phyloP scores from a whole-genome alignment of 2,113 vertebrate genomes.

The Climacteris rufus region DNA sequence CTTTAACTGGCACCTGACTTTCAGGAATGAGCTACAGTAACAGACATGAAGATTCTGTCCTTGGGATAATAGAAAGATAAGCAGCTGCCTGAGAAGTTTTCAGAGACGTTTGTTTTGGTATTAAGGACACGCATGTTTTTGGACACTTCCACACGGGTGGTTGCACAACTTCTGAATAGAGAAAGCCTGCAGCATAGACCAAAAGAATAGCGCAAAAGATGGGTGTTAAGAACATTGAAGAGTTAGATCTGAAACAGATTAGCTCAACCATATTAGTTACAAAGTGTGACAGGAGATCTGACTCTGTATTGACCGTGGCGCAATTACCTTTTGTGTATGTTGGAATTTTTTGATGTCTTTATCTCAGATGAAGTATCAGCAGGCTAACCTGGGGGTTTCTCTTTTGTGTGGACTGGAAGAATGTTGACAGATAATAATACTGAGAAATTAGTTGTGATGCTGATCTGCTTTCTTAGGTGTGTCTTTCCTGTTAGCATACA shows the following conservation, averaged over 20 bases:
- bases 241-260: neutral
- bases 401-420: neutral
- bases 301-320: neutral
- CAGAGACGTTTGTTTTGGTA: neutral
- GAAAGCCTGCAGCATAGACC: neutral
- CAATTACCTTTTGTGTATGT: neutral
- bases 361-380: neutral
- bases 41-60: neutral
- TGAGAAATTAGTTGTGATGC: neutral
- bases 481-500: neutral
- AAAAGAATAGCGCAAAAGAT: neutral
- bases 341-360: neutral
- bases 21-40: neutral
- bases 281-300: neutral
- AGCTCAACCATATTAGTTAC: neutral
- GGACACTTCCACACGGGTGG: neutral
- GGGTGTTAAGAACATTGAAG: neutral
- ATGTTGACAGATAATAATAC: neutral
- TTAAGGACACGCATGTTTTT: neutral
- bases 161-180: neutral
- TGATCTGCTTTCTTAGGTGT: neutral
- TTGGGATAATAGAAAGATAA: neutral
- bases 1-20: neutral
- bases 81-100: neutral
- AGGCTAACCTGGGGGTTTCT: neutral